Conservation (phyloP, 2,113 vertebrate species). For the Redunca redunca region DNA sequence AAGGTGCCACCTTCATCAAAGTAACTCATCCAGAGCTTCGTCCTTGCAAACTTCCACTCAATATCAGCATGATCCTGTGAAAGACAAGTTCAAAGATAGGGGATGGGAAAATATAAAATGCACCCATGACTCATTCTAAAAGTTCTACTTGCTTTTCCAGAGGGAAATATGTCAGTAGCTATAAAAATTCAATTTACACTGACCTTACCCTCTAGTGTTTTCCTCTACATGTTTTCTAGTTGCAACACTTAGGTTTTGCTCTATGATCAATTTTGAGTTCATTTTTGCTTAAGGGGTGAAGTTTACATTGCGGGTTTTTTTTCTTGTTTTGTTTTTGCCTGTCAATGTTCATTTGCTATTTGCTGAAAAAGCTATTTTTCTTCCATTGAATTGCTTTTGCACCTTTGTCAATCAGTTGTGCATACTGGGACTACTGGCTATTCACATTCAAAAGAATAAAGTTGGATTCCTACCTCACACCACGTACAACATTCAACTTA, state of each 20-base stretch:
- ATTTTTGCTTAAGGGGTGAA: background rate
- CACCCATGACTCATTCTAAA: background rate
- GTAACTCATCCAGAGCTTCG: conserved; percentile 99
- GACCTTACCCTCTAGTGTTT: background rate
- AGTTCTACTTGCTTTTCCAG: background rate
- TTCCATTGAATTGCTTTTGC: background rate
- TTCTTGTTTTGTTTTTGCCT: background rate
- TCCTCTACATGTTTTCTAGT: background rate
- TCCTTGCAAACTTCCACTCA: conserved; percentile 98
- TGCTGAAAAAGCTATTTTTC: background rate
- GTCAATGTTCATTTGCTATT: background rate
- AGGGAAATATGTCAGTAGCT: background rate
- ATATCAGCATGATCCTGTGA: conserved; percentile 95
- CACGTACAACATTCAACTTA: background rate
- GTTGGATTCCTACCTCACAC: background rate
- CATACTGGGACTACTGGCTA: background rate
- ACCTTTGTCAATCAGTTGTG: background rate
- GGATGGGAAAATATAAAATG: background rate
- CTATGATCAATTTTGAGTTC: background rate
- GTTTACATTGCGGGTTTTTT: background rate
- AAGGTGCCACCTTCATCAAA: conserved; percentile 97
- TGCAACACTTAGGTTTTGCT: background rate
- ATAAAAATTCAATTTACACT: conserved; percentile 27
- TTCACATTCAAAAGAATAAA: background rate
- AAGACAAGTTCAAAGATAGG: background rate